Base-by-base conservation (phyloP, 2,797 vertebrate genomes). In the Sebastes vulpes region DNA sequence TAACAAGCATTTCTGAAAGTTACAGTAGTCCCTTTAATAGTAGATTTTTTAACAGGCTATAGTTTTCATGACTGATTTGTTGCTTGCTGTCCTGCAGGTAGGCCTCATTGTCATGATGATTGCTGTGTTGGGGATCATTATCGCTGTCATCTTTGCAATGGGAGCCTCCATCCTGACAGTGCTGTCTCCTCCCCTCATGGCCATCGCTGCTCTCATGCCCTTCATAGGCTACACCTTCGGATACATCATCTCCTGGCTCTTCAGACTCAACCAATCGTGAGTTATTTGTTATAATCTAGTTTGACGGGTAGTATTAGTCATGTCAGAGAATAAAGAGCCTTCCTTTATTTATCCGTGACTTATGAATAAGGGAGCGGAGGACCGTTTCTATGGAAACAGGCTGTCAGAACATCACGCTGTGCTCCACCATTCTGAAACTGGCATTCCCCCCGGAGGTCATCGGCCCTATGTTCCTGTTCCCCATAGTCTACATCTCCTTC, bases 391-490 rank as follows among this genome's bases (percentile, higher is more conserved):
- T 97, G 90, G 97, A 97, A 89, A 97, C 96, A 0, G 96, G 96
- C 77, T 97, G 96, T 83, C 97, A 97, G 92, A 98, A 98, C 1
- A 1, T 83, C 52, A 94, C 96, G 18, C 85, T 98, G 72, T 96
- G 96, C 76, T 26, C 66, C 1, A 85, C 95, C 46, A 91, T 97
- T 32, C 91, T 98, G 86, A 97, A 96, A 60, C 29, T 96, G 2
- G 35, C 94, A 28, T 98, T 98, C 0, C n/a, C 91, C 11, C 83
- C 88, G 3, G 94, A 93, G 21, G 54, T 81, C 48, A 96, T 96
- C 0, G 95, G 96, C 0, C 86, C 95, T 1, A 91, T 97, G 21
- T 97, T 95, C 69, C 86, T 97, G 66, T 97, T 97, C 87, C 97
- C 97, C 0, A 6, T 94, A 3, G 64, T 97, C 70, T 97, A 96